A percentile compares a stretch with the other conserved stretches of the same genome.
Evolutionary conservation across 2,113 vertebrate species (phyloP).

Genomic region (Myodes glareolus): DNA sequence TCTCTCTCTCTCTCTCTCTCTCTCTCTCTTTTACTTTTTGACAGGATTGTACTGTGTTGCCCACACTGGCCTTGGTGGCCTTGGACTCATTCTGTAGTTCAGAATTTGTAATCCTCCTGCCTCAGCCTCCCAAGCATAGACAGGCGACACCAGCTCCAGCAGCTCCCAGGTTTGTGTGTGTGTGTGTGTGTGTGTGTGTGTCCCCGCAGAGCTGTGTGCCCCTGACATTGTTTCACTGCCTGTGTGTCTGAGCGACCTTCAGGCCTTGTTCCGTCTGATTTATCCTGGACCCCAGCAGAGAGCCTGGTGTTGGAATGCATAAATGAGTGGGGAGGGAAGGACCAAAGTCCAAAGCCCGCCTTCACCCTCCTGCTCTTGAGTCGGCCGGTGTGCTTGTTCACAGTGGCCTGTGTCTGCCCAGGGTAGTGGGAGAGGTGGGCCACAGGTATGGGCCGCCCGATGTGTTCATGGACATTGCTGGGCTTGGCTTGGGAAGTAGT

Average conservation of each 20-base stretch:
- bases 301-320: slow-evolving; percentile 42
- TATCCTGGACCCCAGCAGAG: background rate
- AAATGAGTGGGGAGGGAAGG: slow-evolving; percentile 33
- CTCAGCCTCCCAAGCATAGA: background rate
- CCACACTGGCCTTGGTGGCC: background rate
- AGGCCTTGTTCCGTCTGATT: background rate
- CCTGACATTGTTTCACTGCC: background rate
- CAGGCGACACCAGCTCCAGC: background rate
- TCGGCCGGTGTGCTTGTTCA: background rate
- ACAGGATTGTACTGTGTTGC: background rate
- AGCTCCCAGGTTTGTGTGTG: background rate
- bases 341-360: slow-evolving; percentile 59
- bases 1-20: too few species aligned
- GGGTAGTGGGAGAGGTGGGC: background rate
- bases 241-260: background rate
- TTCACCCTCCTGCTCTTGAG: background rate
- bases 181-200: background rate
- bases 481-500: background rate
- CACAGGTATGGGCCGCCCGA: background rate
- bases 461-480: background rate
- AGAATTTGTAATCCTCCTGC: background rate
- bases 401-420: background rate
- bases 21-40: background rate
- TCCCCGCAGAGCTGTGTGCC: background rate
- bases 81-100: background rate